Evolutionary conservation across 2,888 invertebrate species (phyloP), one percentile per base, ranked within the genome.

Genomic region (Brassicogethes aeneus): DNA sequence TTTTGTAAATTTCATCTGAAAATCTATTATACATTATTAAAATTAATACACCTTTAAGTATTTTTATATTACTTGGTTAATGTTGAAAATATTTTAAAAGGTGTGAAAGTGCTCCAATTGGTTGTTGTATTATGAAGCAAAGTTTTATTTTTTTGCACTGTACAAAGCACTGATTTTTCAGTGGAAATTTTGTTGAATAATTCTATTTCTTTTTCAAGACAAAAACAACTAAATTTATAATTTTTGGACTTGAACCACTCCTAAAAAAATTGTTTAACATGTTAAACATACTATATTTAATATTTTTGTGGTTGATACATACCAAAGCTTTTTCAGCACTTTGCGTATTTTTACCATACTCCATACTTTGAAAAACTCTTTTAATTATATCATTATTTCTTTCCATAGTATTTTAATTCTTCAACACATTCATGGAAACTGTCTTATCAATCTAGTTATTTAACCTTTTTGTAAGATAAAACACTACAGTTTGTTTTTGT

Each of bases 1-100:
- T 70, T 50, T 71, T 71, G 55, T 72, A 69, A 29, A 75, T 61
- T 50, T 69, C 69, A 2, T 63, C 56, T 2, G 72, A 72, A 39
- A 75, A 62, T 52, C 74, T 74, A 53, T 23, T 10, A 10, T 23
- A 23, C 5, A n/a, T n/a, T n/a, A n/a, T n/a, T n/a, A n/a, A n/a
- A n/a, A n/a, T n/a, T n/a, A n/a, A n/a, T n/a, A n/a, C n/a, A n/a
- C n/a, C n/a, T n/a, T n/a, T n/a, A n/a, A n/a, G n/a, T n/a, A n/a
- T n/a, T n/a, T n/a, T n/a, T n/a, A n/a, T n/a, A n/a, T n/a, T n/a
- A n/a, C n/a, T n/a, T n/a, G n/a, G n/a, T n/a, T n/a, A n/a, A n/a
- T n/a, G n/a, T n/a, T n/a, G n/a, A n/a, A n/a, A n/a, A n/a, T n/a
- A n/a, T n/a, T n/a, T n/a, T n/a, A n/a, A n/a, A n/a, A n/a, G n/a